Evolutionary conservation across 2,888 invertebrate species (phyloP).

Genomic region (Diogma glabrata): DNA sequence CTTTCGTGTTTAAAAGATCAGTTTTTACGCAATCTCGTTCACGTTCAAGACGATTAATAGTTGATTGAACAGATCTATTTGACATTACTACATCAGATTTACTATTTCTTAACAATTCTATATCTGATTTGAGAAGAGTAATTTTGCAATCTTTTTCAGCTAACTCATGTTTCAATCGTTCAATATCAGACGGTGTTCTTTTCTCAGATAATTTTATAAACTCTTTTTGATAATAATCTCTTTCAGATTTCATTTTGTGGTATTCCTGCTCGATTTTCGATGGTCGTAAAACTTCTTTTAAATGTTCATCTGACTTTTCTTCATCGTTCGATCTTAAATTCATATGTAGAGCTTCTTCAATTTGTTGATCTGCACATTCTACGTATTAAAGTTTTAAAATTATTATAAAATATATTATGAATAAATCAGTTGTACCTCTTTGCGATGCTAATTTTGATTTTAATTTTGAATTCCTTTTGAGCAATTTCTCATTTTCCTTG

Average conservation of each 20-base stretch:
- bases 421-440: neutral
- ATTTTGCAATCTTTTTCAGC: constrained; percentile 9
- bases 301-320: too few relatives aligned
- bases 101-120: neutral
- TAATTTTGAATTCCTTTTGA: constrained; percentile 40
- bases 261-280: too few relatives aligned
- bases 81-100: neutral
- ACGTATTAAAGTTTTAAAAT: too few relatives aligned
- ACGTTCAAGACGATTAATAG: constrained; percentile 31
- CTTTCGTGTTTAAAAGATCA: constrained; percentile 45
- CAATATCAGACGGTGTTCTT: neutral
- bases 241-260: constrained; percentile 21
- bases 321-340: too few relatives aligned
- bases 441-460: constrained; percentile 28
- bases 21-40: constrained; percentile 44
- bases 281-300: too few relatives aligned
- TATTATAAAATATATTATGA: constrained; percentile 21
- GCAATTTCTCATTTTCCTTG: constrained; percentile 39
- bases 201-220: constrained; percentile 25
- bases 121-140: constrained; percentile 6
- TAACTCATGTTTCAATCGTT: constrained; percentile 9
- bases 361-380: too few relatives aligned
- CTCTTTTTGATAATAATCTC: constrained; percentile 35
- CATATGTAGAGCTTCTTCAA: too few relatives aligned
- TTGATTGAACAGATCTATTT: constrained; percentile 27